Base-by-base conservation (phyloP, 2,888 invertebrate genomes). In the Agriopis aurantiaria region DNA sequence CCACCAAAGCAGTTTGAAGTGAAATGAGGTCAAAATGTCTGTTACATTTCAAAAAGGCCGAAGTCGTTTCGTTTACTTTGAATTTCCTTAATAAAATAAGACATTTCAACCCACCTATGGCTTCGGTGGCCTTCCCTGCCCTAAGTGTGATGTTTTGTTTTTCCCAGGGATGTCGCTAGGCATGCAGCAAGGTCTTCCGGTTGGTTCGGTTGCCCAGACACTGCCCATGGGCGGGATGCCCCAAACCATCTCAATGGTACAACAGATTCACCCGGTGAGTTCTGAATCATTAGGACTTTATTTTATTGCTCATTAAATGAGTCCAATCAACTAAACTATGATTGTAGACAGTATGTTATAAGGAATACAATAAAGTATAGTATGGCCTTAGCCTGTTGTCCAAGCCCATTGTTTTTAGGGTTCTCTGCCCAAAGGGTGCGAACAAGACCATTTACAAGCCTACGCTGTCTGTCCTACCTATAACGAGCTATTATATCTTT, bases 161-260 rank as follows among this genome's bases (percentile, higher is more conserved):
- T 11, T 67, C 77, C 23, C 85, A 94, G 96, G 95, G 40, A 95
- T 96, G 95, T 92, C 96, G 0, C 88, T 96, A 75, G 95, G 95
- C 8, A 92, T 95, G 88, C 95, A 93, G 60, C 93, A 96, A 68
- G 95, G 95, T 0, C 92, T 96, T 93, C 96, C 96, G 0, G 96
- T 96, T 0, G 96, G 96, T 0, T 96, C 96, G 0, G 96, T 96
- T 68, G 93, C 95, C 12, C 95, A 95, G 66, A 86, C 92, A 1
- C 81, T 94, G 56, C 93, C 94, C 0, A 92, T 95, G 85, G 82
- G 94, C 8, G 90, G 87, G 4, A 88, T 96, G 81, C 95, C 95
- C n/a, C 96, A 95, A 77, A 93, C 95, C 8, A 90, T 96, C 68
- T 95, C 95, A 0, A 91, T 96, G 88, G 95, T 96, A 76, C 95